Evolutionary conservation across 2,797 vertebrate genomes (phyloP).

Genomic region (Periparus ater): DNA sequence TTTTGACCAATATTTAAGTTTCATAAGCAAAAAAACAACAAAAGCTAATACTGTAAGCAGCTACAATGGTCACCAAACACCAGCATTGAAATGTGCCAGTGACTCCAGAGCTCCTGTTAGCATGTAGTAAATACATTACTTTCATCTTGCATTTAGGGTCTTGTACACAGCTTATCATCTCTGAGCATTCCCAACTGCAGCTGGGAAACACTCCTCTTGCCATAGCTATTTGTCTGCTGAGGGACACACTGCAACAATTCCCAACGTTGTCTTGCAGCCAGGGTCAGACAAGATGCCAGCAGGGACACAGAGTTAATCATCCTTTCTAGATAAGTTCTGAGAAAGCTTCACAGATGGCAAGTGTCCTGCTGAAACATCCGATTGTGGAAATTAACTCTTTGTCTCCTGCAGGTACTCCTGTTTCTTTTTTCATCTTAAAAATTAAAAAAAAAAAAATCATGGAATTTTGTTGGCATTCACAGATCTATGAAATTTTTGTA

Average conservation of each 20-base stretch:
- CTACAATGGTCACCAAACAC: not conserved
- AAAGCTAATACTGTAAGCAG: not conserved
- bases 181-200: not conserved
- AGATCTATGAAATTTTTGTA: not conserved
- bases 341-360: constrained; percentile 5
- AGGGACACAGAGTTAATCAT: not conserved
- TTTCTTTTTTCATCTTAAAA: not conserved
- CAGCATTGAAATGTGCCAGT: not conserved
- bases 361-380: not conserved
- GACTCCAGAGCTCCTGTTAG: not conserved
- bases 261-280: not conserved
- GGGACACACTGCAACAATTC: not conserved
- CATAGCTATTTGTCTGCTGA: not conserved
- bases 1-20: not conserved
- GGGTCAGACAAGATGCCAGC: not conserved
- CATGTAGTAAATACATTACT: not conserved
- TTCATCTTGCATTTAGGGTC: not conserved
- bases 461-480: not conserved
- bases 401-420: not conserved
- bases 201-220: not conserved
- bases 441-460: not conserved
- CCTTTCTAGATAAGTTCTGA: not conserved
- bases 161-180: not conserved
- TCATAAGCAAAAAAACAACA: not conserved
- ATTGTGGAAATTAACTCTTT: not conserved